Evolutionary conservation across 2,888 invertebrate genomes (phyloP).

Genomic region (Gastrophysa polygoni): DNA sequence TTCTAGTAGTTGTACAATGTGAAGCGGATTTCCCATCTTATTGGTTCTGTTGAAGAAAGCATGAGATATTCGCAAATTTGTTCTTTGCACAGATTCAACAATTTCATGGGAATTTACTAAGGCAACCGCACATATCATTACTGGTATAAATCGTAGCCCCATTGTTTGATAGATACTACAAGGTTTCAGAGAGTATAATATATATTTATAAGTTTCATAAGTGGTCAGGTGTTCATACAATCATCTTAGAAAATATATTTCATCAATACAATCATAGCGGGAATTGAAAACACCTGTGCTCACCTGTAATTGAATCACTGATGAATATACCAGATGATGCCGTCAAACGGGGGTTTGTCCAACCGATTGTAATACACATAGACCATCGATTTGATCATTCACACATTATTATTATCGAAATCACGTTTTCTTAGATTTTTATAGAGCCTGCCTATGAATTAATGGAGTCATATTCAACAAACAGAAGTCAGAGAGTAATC

Average conservation of each 20-base stretch:
- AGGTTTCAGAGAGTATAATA: neutral
- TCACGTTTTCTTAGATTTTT: no score
- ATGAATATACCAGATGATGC: no score
- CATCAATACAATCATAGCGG: neutral
- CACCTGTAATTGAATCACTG: no score
- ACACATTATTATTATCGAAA: no score
- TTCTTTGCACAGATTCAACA: slow-evolving; percentile 29
- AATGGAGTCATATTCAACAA: no score
- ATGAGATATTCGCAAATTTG: slow-evolving; percentile 54
- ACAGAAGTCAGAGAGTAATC: no score
- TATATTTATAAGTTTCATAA: neutral
- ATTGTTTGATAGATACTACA: neutral
- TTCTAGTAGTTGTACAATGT: slow-evolving; percentile 66
- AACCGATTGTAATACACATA: no score
- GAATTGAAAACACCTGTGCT: no score
- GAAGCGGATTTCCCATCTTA: slow-evolving; percentile 63
- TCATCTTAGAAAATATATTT: neutral
- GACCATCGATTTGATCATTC: no score
- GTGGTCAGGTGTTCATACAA: neutral
- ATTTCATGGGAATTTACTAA: neutral
- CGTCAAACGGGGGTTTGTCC: no score
- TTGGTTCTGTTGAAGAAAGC: slow-evolving; percentile 45
- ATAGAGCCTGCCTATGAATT: no score
- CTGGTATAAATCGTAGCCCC: neutral
- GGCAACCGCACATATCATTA: neutral